Percentiles rank a stretch among this genome's conserved stretches.
phyloP scores from a whole-genome alignment of 2,113 vertebrate genomes.

The Burhinus oedicnemus region DNA sequence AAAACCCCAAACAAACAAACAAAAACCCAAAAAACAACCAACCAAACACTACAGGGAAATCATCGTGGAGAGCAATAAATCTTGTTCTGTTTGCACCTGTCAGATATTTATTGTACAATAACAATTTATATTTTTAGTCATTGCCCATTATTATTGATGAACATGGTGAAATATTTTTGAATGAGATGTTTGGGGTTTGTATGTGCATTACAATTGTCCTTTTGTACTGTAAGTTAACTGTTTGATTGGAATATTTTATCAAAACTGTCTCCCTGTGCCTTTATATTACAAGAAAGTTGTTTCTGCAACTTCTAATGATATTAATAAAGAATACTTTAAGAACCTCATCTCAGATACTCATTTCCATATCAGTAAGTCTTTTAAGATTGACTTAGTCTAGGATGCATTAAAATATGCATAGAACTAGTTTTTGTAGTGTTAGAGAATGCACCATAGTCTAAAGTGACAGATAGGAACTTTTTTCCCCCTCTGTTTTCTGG shows the following conservation, averaged over 20 bases:
- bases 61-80: conserved; percentile 91
- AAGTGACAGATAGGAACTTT: background rate
- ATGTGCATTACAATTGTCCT: conserved; percentile 92
- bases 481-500: background rate
- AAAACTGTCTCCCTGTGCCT: conserved; percentile 97
- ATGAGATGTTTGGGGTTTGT: conserved; percentile 86
- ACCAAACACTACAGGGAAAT: conserved; percentile 76
- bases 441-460: background rate
- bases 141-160: conserved; percentile 75
- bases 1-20: too few relatives aligned
- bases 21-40: too few relatives aligned
- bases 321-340: conserved; percentile 91
- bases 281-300: conserved; percentile 97
- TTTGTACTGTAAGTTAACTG: conserved; percentile 93
- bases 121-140: conserved; percentile 82
- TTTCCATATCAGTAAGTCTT: background rate
- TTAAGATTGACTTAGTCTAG: background rate
- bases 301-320: conserved; percentile 96
- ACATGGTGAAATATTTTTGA: conserved; percentile 82
- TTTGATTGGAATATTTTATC: conserved; percentile 93
- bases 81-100: conserved; percentile 81
- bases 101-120: conserved; percentile 82
- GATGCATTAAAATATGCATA: background rate
- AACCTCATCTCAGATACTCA: conserved; percentile 53
- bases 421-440: background rate